These are phyloP conservation scores for Chorisops tibialis DNA, from an alignment of 2,888 invertebrate species.

Conservation along the genomic window DNA sequence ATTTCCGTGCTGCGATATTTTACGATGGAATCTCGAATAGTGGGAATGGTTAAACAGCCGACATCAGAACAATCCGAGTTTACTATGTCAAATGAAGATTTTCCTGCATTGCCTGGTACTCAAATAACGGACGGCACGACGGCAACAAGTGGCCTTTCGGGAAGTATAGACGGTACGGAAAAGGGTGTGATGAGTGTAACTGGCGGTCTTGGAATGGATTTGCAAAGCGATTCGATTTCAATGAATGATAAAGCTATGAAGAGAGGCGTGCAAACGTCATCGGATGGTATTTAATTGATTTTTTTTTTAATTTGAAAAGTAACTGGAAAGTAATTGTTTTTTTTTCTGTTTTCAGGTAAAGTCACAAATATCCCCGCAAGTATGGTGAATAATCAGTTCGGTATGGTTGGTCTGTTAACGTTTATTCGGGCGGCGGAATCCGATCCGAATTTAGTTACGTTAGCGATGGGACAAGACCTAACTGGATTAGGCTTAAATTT, in stretches of 20 bases:
- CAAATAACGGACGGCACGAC: conserved; percentile 62
- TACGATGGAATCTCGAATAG: conserved; percentile 49
- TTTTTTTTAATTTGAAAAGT: too few species aligned
- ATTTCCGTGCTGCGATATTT: neutral
- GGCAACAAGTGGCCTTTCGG: conserved; percentile 47
- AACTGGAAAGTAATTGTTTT: conserved; percentile 1
- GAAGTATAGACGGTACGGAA: conserved; percentile 50
- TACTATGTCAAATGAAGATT: conserved; percentile 98
- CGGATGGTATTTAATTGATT: conserved; percentile 68
- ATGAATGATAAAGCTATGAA: conserved; percentile 58
- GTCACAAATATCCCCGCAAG: conserved; percentile 97
- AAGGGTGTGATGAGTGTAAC: conserved; percentile 37
- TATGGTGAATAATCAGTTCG: conserved; percentile 99
- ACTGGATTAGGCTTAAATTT: conserved; percentile 97
- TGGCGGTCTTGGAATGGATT: conserved; percentile 44
- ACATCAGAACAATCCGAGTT: conserved; percentile 89
- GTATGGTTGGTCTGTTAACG: conserved; percentile 96
- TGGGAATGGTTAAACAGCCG: conserved; percentile 94
- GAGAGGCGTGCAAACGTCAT: conserved; percentile 91
- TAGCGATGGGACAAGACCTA: conserved; percentile 96
- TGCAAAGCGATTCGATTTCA: conserved; percentile 50
- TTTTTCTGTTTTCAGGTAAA: conserved; percentile 65
- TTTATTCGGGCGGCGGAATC: conserved; percentile 98
- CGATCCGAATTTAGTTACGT: conserved; percentile 91
- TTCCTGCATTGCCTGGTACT: conserved; percentile 97